Base-by-base conservation (phyloP, 2,797 vertebrate species). In the Hypotaenidia okinawae region DNA sequence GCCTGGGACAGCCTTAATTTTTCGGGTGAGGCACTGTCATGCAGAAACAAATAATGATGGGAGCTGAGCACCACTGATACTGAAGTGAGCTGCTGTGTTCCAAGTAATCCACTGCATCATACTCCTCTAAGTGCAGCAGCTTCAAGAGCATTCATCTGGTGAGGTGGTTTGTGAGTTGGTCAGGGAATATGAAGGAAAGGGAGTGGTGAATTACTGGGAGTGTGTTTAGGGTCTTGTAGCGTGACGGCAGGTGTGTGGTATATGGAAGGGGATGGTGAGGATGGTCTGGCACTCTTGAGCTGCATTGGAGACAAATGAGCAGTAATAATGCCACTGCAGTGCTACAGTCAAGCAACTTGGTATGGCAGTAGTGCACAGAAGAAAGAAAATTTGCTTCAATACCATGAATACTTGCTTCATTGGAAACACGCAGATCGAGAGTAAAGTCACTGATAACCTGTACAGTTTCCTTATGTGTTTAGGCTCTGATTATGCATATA, bases 221-320 rank as follows among this genome's bases (percentile, higher is more conserved):
- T 19, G 28, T 43, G 58, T 39, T 89, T 27, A 79, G 68, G 35
- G 23, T 52, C 22, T 21, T 41, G 52, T 55, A 33, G n/a, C 2
- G 0, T 33, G 54, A 41, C 4, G 2, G 59, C 23, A 41, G n/a
- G 18, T 30, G 32, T 2, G 2, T 1, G 1, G 28, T 55, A 7
- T 37, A 6, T 5, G 5, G 37, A 63, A 25, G 37, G 18, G n/a
- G 37, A 12, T 12, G 30, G 68, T 11, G 18, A 37, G n/a, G 30
- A n/a, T 59, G 51, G 13, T 22, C 24, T 61, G 41, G 23, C 41
- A 25, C 23, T 39, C 9, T 22, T 54, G 39, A 64, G 63, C 62
- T 94, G 39, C 1, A 0, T 2, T 67, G 54, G 37, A 25, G 55
- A 27, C 4, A 1, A 32, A 21, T 0, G 2, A 64, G 17, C 12